phyloP scores from a whole-genome alignment of 1,140 invertebrate genomes.

The Probaryconus sp. region DNA sequence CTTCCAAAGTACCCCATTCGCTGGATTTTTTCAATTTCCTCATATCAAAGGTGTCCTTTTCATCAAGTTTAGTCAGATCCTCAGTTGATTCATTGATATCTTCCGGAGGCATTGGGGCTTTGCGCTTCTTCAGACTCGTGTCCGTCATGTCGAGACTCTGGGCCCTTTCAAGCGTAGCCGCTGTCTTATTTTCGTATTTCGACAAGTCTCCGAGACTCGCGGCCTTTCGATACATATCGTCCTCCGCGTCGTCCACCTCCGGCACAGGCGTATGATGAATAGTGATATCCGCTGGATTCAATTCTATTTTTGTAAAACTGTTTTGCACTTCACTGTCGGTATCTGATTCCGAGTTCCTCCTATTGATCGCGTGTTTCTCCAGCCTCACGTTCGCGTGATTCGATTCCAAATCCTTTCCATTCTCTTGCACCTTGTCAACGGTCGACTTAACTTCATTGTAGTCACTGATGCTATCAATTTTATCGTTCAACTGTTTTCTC shows the following conservation, averaged over 20 bases:
- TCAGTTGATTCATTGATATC: slow-evolving; percentile 81
- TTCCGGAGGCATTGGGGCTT: slow-evolving; percentile 80
- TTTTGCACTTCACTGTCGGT: slow-evolving; percentile 76
- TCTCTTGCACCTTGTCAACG: slow-evolving; percentile 60
- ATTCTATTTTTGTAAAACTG: slow-evolving; percentile 81
- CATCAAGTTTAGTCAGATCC: slow-evolving; percentile 81
- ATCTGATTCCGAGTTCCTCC: slow-evolving; percentile 78
- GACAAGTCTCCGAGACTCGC: slow-evolving; percentile 89
- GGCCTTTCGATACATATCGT: slow-evolving; percentile 86
- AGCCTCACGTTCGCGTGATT: slow-evolving; percentile 50
- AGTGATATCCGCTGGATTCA: slow-evolving; percentile 86
- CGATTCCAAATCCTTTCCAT: slow-evolving; percentile 50
- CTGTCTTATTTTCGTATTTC: slow-evolving; percentile 82
- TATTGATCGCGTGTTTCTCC: slow-evolving; percentile 44
- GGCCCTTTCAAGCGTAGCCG: slow-evolving; percentile 85
- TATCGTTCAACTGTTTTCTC: slow-evolving; percentile 58
- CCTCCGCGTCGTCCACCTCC: slow-evolving; percentile 77
- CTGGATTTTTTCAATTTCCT: slow-evolving; percentile 85
- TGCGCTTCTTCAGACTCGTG: slow-evolving; percentile 83
- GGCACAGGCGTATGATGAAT: slow-evolving; percentile 84
- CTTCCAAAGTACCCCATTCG: slow-evolving; percentile 87
- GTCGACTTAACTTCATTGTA: slow-evolving; percentile 62
- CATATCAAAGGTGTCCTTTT: slow-evolving; percentile 82
- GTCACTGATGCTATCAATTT: slow-evolving; percentile 65
- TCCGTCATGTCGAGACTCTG: slow-evolving; percentile 89